Base-by-base conservation (phyloP, 2,888 invertebrate species). In the Eurytoma adleriae region DNA sequence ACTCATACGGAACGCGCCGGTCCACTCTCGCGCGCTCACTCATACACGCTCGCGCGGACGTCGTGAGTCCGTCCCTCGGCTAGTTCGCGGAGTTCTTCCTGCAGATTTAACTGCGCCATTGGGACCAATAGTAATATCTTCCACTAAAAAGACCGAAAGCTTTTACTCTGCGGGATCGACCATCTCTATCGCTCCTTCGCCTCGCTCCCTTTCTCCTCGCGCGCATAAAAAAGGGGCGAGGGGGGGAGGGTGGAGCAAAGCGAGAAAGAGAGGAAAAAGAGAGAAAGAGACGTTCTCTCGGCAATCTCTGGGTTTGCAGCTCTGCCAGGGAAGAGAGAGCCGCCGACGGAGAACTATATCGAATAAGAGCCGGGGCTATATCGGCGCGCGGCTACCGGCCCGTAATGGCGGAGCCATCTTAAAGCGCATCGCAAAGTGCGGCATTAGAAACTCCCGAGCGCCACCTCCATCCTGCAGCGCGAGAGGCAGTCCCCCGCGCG, bases 111-210 rank as follows among this genome's bases (percentile, higher is more conserved):
- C 83, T 77, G 80, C 82, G 75, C 83, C 83, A 75, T 70, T 75
- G 84, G 83, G 84, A 84, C 80, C 84, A 79, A 83, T 84, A 78
- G 76, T 78, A 81, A 84, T 83, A 83, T 84, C 83, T 83, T 80
- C 81, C 70, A 52, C 68, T 81, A 77, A 75, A 74, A 80, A 78
- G 80, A 82, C 76, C 73, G 68, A 76, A 82, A 80, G 73, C 82
- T 79, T 73, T 82, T 81, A 73, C 72, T 78, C 69, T 14, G 27
- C 50, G 27, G 62, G 48, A 72, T 75, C 57, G 68, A 57, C 54
- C 69, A 27, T n/a, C 64, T 54, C 57, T 56, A 40, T 54, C 52
- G 50, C 66, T 78, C 52, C 75, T 27, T 70, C 61, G 20, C 12
- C 56, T 3, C 14, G 14, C 48, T 12, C 7, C 13, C 52, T 52